Evolutionary conservation across 1,140 invertebrate species (phyloP), one percentile per base, ranked within the genome.

Genomic region (Bradysia coprophila): DNA sequence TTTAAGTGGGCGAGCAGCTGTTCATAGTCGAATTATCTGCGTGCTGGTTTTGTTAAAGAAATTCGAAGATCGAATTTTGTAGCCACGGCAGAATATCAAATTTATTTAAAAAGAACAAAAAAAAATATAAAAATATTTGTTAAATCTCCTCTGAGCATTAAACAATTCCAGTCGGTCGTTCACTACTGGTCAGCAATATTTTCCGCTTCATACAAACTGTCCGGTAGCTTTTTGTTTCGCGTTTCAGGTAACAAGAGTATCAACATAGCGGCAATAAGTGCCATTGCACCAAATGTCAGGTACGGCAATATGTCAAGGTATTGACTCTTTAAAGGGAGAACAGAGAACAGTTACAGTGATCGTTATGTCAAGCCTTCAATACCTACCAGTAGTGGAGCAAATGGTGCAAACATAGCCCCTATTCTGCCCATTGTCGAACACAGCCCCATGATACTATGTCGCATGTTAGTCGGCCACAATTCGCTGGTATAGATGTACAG

Each of bases 401-500:
- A 15, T 5, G 36, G 79, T 21, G 80, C 76, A 20, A 80, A 55
- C 57, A 81, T 75, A 21, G 76, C 79, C 9, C 81, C 80, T 45
- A 79, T 53, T 28, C 80, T 62, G 19, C 78, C 81, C 46, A 79
- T 66, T 59, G 81, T 78, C 24, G 79, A 81, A 50, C 76, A 77
- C 45, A 64, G 75, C 44, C 61, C 77, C 31, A 83, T 65, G 31
- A 78, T 55, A 10, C 74, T 75, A 47, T 71, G 69, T 42, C 78
- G 65, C 41, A 74, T 54, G 37, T 64, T 64, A 9, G 80, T 83
- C 11, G 80, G 80, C 56, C 78, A 83, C 55, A 82, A 63, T 60
- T 83, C 80, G 15, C 75, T 68, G 2, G 77, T 78, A 48, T 75
- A 77, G 46, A 82, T 68, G 57, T 80, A 81, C 8, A 78, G 57